phyloP scores from a whole-genome alignment of 2,113 vertebrate genomes.

The Eleginops maclovinus region DNA sequence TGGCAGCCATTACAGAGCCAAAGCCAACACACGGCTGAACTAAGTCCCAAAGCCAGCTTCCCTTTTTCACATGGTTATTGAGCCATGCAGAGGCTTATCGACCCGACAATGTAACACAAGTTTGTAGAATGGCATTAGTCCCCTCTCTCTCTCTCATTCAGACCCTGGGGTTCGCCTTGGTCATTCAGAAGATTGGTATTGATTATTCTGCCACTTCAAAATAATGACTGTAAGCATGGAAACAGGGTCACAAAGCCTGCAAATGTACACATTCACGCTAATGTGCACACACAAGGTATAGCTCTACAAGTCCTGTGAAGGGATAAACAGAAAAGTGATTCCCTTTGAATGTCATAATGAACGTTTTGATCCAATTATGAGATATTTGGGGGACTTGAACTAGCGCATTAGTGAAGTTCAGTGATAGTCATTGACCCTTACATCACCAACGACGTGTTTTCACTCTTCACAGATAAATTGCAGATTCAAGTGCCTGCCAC shows the following conservation, averaged over 20 bases:
- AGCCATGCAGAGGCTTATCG: conserved; percentile 65
- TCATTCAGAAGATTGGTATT: conserved; percentile 62
- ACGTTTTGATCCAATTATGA: not conserved
- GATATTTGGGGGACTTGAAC: not conserved
- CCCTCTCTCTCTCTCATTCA: conserved; percentile 32
- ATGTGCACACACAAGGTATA: not conserved
- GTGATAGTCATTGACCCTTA: conserved; percentile 3
- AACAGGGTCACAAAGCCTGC: conserved; percentile 22
- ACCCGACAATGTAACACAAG: conserved; percentile 59
- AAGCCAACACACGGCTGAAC: conserved; percentile 39
- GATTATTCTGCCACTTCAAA: conserved; percentile 54
- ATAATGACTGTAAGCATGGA: conserved; percentile 23
- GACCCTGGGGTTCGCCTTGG: conserved; percentile 15
- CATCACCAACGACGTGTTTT: conserved; percentile 2
- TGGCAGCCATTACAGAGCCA: conserved; percentile 45
- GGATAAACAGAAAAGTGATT: not conserved
- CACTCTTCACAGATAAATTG: conserved; percentile 16
- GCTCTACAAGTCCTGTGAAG: not conserved
- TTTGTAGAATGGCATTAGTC: conserved; percentile 48
- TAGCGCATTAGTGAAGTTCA: conserved; percentile 1
- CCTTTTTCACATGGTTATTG: conserved; percentile 66
- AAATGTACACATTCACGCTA: not conserved
- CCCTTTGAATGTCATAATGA: conserved; percentile 1
- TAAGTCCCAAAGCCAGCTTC: conserved; percentile 59
- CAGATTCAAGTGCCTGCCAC: conserved; percentile 10